A percentile compares a stretch with the other conserved stretches of the same genome.
These are phyloP conservation scores for Drosophila mayaguana DNA, from an alignment of 2,888 invertebrate genomes.

Conservation along the genomic window DNA sequence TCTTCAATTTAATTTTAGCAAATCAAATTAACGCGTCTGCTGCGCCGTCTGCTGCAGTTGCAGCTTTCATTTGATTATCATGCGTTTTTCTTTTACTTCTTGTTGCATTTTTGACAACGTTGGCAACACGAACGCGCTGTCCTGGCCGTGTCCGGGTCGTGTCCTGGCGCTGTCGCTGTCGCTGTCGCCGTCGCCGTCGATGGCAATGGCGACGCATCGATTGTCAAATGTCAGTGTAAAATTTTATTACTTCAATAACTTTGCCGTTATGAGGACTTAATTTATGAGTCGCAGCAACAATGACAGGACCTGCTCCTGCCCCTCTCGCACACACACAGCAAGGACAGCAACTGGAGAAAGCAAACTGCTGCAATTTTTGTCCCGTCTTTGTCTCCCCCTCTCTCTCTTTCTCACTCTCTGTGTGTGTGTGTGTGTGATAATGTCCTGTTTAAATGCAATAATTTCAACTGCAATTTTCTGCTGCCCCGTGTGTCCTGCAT, in stretches of 20 bases:
- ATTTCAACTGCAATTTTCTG: conserved; percentile 77
- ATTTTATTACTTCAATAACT: conserved; percentile 84
- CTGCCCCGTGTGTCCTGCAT: conserved; percentile 22
- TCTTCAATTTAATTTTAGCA: conserved; percentile 10
- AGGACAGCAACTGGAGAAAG: conserved; percentile 68
- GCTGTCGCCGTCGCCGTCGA: conserved; percentile 27
- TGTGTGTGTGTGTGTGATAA: conserved; percentile 61
- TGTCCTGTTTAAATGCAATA: conserved; percentile 82
- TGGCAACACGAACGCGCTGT: conserved; percentile 23
- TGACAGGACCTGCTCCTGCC: conserved; percentile 49
- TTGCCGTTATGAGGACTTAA: conserved; percentile 85
- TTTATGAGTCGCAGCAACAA: conserved; percentile 81
- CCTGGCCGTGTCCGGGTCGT: conserved; percentile 3
- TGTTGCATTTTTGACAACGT: conserved; percentile 23
- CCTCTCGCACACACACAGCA: conserved; percentile 24
- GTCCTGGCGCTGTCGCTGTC: conserved; percentile 17
- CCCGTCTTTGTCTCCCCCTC: conserved; percentile 30
- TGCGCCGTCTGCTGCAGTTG: neutral
- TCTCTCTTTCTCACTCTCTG: neutral
- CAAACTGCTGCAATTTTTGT: conserved; percentile 76
- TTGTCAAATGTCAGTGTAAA: conserved; percentile 84
- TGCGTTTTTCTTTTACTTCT: neutral
- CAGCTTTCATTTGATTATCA: conserved; percentile 42
- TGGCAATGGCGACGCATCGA: conserved; percentile 75
- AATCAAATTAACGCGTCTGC: conserved; percentile 8